These are phyloP conservation scores for Laothoe populi DNA, from an alignment of 2,888 invertebrate species.

Conservation along the genomic window DNA sequence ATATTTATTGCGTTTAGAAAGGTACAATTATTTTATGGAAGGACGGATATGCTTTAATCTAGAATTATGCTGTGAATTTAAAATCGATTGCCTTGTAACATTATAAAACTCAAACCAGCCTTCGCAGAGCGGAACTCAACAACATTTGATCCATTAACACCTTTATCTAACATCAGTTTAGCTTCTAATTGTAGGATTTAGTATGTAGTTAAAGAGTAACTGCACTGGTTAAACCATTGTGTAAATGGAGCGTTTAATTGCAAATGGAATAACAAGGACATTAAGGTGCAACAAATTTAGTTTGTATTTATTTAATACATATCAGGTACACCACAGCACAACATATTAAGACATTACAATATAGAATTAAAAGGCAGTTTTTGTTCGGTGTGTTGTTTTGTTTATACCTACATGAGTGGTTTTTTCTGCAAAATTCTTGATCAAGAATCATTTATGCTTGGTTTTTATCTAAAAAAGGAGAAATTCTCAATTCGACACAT, in stretches of 20 bases:
- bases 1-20: too few species aligned
- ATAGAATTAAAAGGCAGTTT: too few species aligned
- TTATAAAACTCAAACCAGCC: constrained; percentile 17
- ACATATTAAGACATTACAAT: too few species aligned
- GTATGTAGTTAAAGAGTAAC: neutral
- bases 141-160: neutral
- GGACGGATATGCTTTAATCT: neutral
- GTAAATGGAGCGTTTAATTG: neutral
- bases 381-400: too few species aligned
- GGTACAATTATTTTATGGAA: too few species aligned
- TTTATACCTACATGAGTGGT: too few species aligned
- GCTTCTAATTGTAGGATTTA: constrained; percentile 5
- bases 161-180: constrained; percentile 1
- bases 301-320: too few species aligned
- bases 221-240: neutral
- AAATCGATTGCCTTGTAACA: constrained; percentile 2
- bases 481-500: too few species aligned
- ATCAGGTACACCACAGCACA: too few species aligned
- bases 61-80: neutral
- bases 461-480: too few species aligned
- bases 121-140: neutral
- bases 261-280: neutral
- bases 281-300: neutral
- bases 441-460: too few species aligned
- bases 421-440: too few species aligned